These are phyloP conservation scores for Cantharis rufa DNA, from an alignment of 2,888 invertebrate species.

Conservation along the genomic window DNA sequence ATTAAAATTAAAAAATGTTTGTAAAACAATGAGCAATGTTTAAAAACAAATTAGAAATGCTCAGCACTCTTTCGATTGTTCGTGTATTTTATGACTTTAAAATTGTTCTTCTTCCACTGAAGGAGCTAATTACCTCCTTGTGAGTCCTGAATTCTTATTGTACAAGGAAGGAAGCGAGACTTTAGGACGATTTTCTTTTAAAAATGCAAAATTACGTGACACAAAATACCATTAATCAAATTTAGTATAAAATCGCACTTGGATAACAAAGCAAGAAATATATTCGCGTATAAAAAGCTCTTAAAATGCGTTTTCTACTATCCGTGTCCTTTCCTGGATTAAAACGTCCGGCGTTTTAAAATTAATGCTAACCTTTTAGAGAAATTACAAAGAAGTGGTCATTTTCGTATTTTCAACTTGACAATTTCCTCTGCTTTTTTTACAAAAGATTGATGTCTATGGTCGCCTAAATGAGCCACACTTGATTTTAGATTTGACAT, in stretches of 20 bases:
- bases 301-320: slow-evolving; percentile 44
- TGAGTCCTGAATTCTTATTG: too few relatives aligned
- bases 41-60: not conserved
- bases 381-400: slow-evolving; percentile 46
- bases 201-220: not conserved
- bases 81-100: not conserved
- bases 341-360: slow-evolving; percentile 48
- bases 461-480: slow-evolving; percentile 9
- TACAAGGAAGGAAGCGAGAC: not conserved
- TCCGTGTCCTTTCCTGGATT: slow-evolving; percentile 45
- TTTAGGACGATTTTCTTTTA: slow-evolving; percentile 4
- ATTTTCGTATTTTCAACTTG: slow-evolving; percentile 36
- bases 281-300: slow-evolving; percentile 41
- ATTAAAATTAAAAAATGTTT: not conserved
- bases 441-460: slow-evolving; percentile 40
- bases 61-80: too few relatives aligned
- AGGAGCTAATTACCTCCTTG: too few relatives aligned
- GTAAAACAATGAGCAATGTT: not conserved
- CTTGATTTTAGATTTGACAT: slow-evolving; percentile 4
- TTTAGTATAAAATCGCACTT: slow-evolving; percentile 29
- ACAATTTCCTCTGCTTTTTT: slow-evolving; percentile 29
- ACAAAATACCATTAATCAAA: slow-evolving; percentile 21
- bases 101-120: too few relatives aligned
- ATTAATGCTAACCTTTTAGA: slow-evolving; percentile 45
- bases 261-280: slow-evolving; percentile 39